These are phyloP conservation scores for Drosophila subobscura DNA, from an alignment of 1,140 invertebrate genomes.

Conservation along the genomic window DNA sequence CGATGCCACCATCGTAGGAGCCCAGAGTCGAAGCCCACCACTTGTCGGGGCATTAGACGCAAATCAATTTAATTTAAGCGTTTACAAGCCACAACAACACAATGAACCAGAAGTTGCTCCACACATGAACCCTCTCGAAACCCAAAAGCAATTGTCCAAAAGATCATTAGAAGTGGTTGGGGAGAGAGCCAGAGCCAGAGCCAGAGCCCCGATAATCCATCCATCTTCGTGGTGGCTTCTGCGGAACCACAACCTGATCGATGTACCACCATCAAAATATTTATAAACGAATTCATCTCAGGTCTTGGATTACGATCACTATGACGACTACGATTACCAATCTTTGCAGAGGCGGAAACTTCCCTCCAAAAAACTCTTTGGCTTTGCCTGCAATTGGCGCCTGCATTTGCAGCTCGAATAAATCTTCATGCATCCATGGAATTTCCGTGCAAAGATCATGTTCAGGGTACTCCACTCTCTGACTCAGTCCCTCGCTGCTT, in stretches of 20 bases:
- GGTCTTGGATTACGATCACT: constrained; percentile 29
- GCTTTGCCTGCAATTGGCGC: constrained; percentile 67
- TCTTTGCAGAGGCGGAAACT: constrained; percentile 31
- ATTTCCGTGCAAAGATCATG: constrained; percentile 31
- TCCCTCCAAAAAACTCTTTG: constrained; percentile 1
- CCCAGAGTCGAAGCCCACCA: constrained; percentile 58
- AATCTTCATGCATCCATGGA: constrained; percentile 57
- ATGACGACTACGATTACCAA: constrained; percentile 33
- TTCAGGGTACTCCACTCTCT: constrained; percentile 39
- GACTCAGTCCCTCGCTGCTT: constrained; percentile 31
- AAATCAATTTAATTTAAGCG: constrained; percentile 82
- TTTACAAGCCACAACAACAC: constrained; percentile 73
- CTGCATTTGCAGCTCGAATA: constrained; percentile 62
- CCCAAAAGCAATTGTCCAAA: constrained; percentile 69
- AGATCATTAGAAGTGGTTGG: constrained; percentile 67
- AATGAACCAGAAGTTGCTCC: constrained; percentile 39
- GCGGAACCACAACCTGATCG: constrained; percentile 46
- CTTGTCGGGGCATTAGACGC: constrained; percentile 80
- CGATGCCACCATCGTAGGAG: constrained; percentile 10
- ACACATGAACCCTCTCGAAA: constrained; percentile 22
- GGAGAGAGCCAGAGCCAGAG: constrained; percentile 1
- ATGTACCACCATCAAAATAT: constrained; percentile 75
- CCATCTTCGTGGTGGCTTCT: constrained; percentile 28
- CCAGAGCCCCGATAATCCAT: constrained; percentile 39
- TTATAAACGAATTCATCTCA: constrained; percentile 77